Conservation (phyloP, 2,888 invertebrate genomes). For the Diabrotica balteata region DNA sequence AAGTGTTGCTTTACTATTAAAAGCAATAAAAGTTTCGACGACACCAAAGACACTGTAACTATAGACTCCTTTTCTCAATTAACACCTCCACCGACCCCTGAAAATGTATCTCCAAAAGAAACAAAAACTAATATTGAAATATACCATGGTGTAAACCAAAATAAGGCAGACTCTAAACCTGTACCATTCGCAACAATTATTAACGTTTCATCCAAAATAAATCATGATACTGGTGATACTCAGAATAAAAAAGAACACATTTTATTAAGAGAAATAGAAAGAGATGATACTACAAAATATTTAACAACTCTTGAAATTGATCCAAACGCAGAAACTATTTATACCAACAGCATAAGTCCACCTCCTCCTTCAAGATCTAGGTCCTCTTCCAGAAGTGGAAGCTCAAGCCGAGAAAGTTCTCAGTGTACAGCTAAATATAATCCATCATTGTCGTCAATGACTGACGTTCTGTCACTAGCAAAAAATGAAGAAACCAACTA, state of each 20-base stretch:
- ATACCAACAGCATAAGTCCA: slow-evolving; percentile 43
- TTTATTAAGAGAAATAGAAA: neutral
- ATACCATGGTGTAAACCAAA: too few species aligned
- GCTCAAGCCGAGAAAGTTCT: slow-evolving; percentile 65
- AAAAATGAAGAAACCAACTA: slow-evolving; percentile 54
- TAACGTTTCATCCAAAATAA: neutral
- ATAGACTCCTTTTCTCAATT: slow-evolving; percentile 44
- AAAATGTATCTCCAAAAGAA: slow-evolving; percentile 46
- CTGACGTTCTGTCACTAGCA: slow-evolving; percentile 67
- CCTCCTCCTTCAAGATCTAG: slow-evolving; percentile 43
- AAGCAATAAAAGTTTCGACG: slow-evolving; percentile 19
- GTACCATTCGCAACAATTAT: neutral
- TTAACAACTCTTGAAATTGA: neutral
- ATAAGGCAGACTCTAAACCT: neutral
- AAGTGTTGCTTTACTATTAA: slow-evolving; percentile 28
- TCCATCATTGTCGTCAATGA: slow-evolving; percentile 66
- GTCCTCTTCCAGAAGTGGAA: slow-evolving; percentile 55
- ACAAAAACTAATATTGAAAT: neutral
- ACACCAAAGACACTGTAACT: slow-evolving; percentile 25
- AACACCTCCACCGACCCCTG: slow-evolving; percentile 56
- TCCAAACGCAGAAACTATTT: slow-evolving; percentile 11
- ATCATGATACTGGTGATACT: neutral
- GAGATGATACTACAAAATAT: neutral
- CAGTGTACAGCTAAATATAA: slow-evolving; percentile 75
- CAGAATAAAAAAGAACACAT: neutral